phyloP scores from a whole-genome alignment of 2,113 vertebrate genomes.

The Bambusicola thoracicus region DNA sequence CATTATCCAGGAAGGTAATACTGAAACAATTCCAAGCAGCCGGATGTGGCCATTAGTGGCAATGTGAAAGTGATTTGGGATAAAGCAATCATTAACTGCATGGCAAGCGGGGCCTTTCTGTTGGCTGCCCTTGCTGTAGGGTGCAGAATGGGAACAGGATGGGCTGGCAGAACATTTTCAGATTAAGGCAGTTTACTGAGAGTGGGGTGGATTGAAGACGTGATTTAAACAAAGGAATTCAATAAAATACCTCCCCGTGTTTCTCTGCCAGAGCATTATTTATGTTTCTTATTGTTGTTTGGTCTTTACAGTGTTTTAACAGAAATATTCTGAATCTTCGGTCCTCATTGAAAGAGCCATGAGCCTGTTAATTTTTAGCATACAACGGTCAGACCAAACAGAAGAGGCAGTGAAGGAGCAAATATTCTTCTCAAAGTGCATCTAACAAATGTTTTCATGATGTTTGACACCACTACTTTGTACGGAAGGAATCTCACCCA shows the following conservation, averaged over 20 bases:
- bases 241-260: neutral
- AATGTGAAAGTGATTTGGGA: neutral
- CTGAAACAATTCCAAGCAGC: neutral
- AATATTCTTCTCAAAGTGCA: neutral
- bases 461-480: neutral
- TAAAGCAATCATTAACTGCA: neutral
- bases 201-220: neutral
- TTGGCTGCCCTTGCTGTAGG: neutral
- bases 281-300: neutral
- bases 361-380: neutral
- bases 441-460: neutral
- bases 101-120: neutral
- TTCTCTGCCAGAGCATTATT: neutral
- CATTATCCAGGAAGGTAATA: neutral
- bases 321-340: neutral
- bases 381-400: neutral
- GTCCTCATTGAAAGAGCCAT: neutral
- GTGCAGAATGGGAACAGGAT: neutral
- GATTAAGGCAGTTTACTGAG: neutral
- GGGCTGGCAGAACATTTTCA: neutral
- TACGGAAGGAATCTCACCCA: neutral
- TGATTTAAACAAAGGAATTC: neutral
- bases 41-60: neutral
- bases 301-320: neutral
- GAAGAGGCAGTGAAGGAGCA: neutral